Evolutionary conservation across 1,140 invertebrate species (phyloP), one percentile per base, ranked within the genome.

Genomic region (Philopotamus ludificatus): DNA sequence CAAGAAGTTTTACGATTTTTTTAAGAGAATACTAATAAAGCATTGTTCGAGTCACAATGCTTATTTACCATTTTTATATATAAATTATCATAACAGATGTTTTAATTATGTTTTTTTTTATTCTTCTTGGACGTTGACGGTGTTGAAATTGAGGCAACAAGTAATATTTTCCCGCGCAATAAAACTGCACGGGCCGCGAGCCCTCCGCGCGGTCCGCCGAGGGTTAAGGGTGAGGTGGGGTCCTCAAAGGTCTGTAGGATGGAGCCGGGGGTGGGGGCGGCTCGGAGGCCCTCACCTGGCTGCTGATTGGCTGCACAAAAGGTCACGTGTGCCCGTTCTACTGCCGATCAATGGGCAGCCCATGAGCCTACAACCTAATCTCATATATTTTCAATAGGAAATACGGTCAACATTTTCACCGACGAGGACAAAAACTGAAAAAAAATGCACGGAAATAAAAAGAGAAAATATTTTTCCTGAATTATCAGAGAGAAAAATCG

Each of bases 241-340:
- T 47, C 44, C 3, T 50, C 47, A 44, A 25, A 26, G 41, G 55
- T 15, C 23, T 16, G n/a, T 9, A 18, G n/a, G 18, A 10, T 1
- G 7, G 9, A 15, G 34, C 4, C 20, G 34, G 26, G 21, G 54
- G 12, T 42, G 55, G 34, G 41, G 39, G 18, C 3, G 41, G 41
- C 2, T 25, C 10, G 47, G 50, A 53, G 50, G 15, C 28, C 47
- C 62, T 26, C 66, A 68, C 66, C 66, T 68, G 61, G 18, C 44
- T 44, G 66, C 62, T 68, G 66, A 68, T 68, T 68, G 66, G 66
- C 62, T 59, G 62, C 50, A 68, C 62, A 68, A 68, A 55, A 59
- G 62, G 57, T 68, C 66, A 68, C 66, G 66, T 68, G 66, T 41
- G 45, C 58, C 21, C 53, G 26, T 28, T 45, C 41, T 50, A 10